These are phyloP conservation scores for Xestobium rufovillosum DNA, from an alignment of 2,888 invertebrate genomes.

Conservation along the genomic window DNA sequence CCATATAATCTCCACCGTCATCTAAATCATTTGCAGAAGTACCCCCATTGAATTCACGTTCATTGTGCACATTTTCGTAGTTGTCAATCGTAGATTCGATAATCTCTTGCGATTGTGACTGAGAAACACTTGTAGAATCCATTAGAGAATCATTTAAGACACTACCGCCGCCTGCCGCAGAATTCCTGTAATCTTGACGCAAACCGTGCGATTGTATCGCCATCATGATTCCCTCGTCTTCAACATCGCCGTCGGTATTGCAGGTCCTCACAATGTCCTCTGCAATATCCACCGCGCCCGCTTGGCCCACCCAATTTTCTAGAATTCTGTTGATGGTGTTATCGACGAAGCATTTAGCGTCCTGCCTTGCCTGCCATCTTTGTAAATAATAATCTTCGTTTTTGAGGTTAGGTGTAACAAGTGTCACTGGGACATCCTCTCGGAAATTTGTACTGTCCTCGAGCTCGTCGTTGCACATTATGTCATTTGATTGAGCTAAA, in stretches of 20 bases:
- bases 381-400: constrained; percentile 39
- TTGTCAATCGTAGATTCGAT: constrained; percentile 31
- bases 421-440: constrained; percentile 34
- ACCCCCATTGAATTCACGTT: constrained; percentile 18
- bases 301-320: constrained; percentile 46
- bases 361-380: constrained; percentile 62
- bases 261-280: constrained; percentile 50
- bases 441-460: constrained; percentile 21
- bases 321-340: constrained; percentile 63
- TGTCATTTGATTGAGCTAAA: constrained; percentile 23
- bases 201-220: constrained; percentile 66
- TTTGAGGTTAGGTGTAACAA: constrained; percentile 32
- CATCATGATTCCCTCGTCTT: constrained; percentile 66
- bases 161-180: constrained; percentile 11
- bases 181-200: constrained; percentile 38
- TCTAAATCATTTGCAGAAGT: constrained; percentile 11
- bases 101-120: constrained; percentile 17
- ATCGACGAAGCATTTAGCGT: constrained; percentile 59
- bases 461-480: constrained; percentile 22
- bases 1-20: constrained; percentile 38
- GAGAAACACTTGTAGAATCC: background rate
- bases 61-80: constrained; percentile 30
- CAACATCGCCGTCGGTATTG: constrained; percentile 52
- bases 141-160: constrained; percentile 9
- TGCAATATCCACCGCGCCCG: constrained; percentile 43